phyloP scores from a whole-genome alignment of 1,140 invertebrate species.

The Panulirus ornatus region DNA sequence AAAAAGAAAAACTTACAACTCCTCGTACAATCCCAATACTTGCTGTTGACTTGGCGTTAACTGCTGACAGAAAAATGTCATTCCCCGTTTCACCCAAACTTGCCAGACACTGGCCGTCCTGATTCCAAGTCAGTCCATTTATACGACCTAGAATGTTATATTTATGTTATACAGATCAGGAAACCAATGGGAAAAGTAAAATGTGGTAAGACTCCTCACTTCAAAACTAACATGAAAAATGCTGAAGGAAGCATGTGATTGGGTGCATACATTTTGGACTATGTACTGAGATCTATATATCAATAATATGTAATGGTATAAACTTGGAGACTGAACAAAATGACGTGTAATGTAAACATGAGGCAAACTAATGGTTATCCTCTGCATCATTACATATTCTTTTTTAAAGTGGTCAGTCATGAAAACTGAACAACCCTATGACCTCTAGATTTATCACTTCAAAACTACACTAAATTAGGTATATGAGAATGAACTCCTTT shows the following conservation, averaged over 20 bases:
- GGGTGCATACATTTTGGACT: too few relatives aligned
- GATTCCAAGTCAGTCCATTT: constrained; percentile 45
- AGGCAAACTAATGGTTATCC: too few relatives aligned
- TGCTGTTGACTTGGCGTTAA: constrained; percentile 51
- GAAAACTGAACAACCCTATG: too few relatives aligned
- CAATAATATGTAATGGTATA: too few relatives aligned
- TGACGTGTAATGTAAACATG: too few relatives aligned
- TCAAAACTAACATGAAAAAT: not conserved
- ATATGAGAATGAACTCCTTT: not conserved
- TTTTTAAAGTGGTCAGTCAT: too few relatives aligned
- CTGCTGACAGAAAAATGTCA: constrained; percentile 36
- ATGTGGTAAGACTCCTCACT: not conserved
- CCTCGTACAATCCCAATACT: constrained; percentile 53
- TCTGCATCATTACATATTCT: too few relatives aligned
- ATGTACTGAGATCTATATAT: too few relatives aligned
- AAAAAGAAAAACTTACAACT: constrained; percentile 35
- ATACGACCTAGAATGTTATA: constrained; percentile 34
- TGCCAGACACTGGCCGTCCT: constrained; percentile 62
- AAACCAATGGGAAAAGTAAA: not conserved
- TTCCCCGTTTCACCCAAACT: constrained; percentile 30
- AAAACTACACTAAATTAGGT: not conserved
- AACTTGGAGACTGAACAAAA: too few relatives aligned
- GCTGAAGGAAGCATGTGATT: not conserved
- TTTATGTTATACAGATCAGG: not conserved
- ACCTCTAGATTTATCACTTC: not conserved